Percentiles rank a stretch among this genome's conserved stretches.
Conservation (phyloP, 2,113 vertebrate genomes). For the Chloropsis hardwickii region DNA sequence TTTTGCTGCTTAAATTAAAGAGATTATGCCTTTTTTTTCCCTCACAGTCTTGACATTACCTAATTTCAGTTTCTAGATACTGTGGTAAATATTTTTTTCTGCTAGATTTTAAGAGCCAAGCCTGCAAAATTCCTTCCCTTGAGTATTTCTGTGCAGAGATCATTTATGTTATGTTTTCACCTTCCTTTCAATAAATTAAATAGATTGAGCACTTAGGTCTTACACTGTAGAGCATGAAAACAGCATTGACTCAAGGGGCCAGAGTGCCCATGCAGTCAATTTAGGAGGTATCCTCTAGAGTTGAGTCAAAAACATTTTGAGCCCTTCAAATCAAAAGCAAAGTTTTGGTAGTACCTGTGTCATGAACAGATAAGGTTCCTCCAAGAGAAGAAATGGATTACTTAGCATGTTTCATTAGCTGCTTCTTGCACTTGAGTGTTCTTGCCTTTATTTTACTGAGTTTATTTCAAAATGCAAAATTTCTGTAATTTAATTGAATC, state of each 20-base stretch:
- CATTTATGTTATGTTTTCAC: background rate
- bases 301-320: background rate
- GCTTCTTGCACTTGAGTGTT: background rate
- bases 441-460: background rate
- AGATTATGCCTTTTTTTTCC: background rate
- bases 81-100: background rate
- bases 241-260: background rate
- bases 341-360: background rate
- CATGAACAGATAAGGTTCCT: background rate
- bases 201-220: background rate
- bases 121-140: background rate
- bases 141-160: background rate
- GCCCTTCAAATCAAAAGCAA: background rate
- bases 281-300: background rate
- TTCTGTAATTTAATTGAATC: conserved; percentile 31
- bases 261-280: background rate
- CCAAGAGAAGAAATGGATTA: background rate
- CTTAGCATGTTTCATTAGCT: background rate
- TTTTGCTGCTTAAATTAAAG: background rate
- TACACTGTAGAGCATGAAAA: background rate
- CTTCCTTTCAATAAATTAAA: conserved; percentile 1
- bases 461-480: conserved; percentile 19
- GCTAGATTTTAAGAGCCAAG: background rate
- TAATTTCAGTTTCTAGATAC: background rate
- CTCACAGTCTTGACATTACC: background rate